Base-by-base conservation (phyloP, 1,140 invertebrate species). In the Sitophilus oryzae region DNA sequence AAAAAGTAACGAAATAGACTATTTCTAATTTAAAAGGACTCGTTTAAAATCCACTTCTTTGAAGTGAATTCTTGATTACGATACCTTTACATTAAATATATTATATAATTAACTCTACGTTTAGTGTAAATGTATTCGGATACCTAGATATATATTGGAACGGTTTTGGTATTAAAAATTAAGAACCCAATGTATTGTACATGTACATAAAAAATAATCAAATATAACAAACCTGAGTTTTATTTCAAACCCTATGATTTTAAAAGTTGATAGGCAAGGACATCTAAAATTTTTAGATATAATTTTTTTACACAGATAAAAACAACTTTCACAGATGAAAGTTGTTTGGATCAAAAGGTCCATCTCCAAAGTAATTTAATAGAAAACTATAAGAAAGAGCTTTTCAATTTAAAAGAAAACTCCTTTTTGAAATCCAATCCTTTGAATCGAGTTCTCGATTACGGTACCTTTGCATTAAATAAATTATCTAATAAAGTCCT, bases 181-280 rank as follows among this genome's bases (percentile, higher is more conserved):
- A 42, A 18, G 16, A 42, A 18, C 15, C 15, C 41, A 43, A 44
- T 56, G 54, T 56, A 56, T 50, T 44, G 54, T 50, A 49, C 41
- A 37, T 56, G 54, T 56, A 56, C 35, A 56, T 56, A 56, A 50
- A 50, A 56, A 56, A 56, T 34, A 56, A 42, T 50, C 30, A 38
- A 44, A 50, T 20, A 38, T 56, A 56, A 23, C 19, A 42, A 22
- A 42, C 37, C 30, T 42, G n/a, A n/a, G 30, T 49, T 48, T 22
- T 42, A 19, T 42, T 42, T 30, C 25, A 30, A n/a, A n/a, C n/a
- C n/a, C n/a, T n/a, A n/a, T n/a, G n/a, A n/a, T n/a, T n/a, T n/a
- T n/a, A n/a, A n/a, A n/a, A n/a, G n/a, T n/a, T n/a, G n/a, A n/a
- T n/a, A n/a, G n/a, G n/a, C n/a, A n/a, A n/a, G n/a, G n/a, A n/a